Evolutionary conservation across 2,797 vertebrate genomes (phyloP).

Genomic region (Centropyge bicolor): DNA sequence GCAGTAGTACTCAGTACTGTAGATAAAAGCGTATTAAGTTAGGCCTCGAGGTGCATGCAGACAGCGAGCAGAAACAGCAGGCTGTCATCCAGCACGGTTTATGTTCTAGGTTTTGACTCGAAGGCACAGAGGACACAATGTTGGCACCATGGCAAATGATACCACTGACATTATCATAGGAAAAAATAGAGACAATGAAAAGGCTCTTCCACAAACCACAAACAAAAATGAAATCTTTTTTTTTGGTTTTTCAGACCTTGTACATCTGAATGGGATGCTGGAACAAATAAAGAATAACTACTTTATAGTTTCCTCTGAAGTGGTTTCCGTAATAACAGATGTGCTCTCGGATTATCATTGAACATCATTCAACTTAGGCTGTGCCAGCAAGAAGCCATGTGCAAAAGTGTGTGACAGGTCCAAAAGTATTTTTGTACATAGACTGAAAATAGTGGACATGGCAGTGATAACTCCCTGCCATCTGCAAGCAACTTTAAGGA

Average conservation of each 20-base stretch:
- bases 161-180: slow-evolving; percentile 29
- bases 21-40: slow-evolving; percentile 36
- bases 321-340: slow-evolving; percentile 39
- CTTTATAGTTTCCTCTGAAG: slow-evolving; percentile 19
- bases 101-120: slow-evolving; percentile 32
- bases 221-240: slow-evolving; percentile 45
- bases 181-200: background rate
- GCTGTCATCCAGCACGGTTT: slow-evolving; percentile 26
- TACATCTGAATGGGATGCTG: background rate
- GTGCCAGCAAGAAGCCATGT: background rate
- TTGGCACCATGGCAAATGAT: slow-evolving; percentile 24
- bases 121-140: slow-evolving; percentile 14
- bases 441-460: background rate
- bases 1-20: slow-evolving; percentile 5
- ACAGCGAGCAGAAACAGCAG: slow-evolving; percentile 7
- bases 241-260: slow-evolving; percentile 28
- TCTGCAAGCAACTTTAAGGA: slow-evolving; percentile 5
- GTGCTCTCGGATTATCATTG: slow-evolving; percentile 4
- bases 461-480: background rate
- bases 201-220: slow-evolving; percentile 18
- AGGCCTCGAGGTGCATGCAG: slow-evolving; percentile 16
- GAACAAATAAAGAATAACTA: slow-evolving; percentile 8
- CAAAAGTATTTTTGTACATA: background rate
- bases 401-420: slow-evolving; percentile 2
- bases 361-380: slow-evolving; percentile 17